Evolutionary conservation across 2,797 vertebrate species (phyloP).

Genomic region (Ataeniobius toweri): DNA sequence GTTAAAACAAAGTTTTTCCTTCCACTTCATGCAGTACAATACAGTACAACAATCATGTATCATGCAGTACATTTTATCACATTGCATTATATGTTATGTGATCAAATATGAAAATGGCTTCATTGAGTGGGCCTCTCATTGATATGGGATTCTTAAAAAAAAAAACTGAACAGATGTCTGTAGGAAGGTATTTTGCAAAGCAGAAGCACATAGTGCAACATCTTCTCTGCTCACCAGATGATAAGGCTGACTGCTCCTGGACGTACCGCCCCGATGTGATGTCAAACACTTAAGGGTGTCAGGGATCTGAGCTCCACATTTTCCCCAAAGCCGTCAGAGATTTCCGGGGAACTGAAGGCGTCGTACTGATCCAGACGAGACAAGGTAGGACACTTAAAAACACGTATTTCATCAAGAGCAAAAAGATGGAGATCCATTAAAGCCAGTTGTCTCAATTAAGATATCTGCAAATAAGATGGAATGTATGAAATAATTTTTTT

Average conservation of each 20-base stretch:
- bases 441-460: neutral
- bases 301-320: neutral
- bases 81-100: neutral
- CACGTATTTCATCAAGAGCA: no score
- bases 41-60: neutral
- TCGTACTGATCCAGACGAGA: constrained; percentile 2
- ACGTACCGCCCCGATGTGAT: constrained; percentile 38
- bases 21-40: neutral
- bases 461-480: neutral
- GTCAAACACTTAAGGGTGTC: constrained; percentile 46
- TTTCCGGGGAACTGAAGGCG: neutral
- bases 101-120: neutral
- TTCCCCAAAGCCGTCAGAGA: constrained; percentile 2
- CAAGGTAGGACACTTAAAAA: constrained; percentile 33
- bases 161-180: neutral
- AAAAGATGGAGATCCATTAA: accelerated
- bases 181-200: neutral
- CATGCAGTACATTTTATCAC: no score
- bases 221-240: neutral
- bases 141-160: neutral
- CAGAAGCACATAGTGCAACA: neutral
- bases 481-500: neutral
- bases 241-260: neutral
- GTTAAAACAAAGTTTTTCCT: neutral
- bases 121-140: neutral